Evolutionary conservation across 2,113 vertebrate species (phyloP).

Genomic region (Ptilonorhynchus violaceus): DNA sequence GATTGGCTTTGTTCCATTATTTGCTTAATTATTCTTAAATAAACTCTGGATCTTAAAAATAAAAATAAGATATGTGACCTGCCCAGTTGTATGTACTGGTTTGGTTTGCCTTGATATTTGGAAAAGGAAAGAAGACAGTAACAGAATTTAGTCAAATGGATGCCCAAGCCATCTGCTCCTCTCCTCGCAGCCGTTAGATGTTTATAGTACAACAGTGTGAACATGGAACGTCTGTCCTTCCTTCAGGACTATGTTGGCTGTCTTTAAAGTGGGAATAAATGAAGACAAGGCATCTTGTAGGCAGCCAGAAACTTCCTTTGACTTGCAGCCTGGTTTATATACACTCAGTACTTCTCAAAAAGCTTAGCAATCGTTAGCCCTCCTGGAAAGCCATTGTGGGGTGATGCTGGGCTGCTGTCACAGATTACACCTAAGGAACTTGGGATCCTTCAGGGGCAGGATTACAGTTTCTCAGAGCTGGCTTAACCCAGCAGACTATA

Average conservation of each 20-base stretch:
- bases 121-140: neutral
- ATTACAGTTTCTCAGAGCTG: neutral
- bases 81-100: neutral
- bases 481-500: neutral
- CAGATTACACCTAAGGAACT: neutral
- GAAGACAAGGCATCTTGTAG: neutral
- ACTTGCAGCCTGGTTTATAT: neutral
- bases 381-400: neutral
- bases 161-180: neutral
- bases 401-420: neutral
- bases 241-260: neutral
- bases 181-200: accelerated
- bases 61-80: neutral
- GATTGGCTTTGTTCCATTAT: neutral
- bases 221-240: neutral
- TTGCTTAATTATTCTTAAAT: neutral
- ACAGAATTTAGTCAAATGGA: neutral
- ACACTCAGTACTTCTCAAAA: neutral
- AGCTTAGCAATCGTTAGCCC: neutral
- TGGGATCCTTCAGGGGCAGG: neutral
- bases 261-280: neutral
- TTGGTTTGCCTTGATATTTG: neutral
- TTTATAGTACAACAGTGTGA: neutral
- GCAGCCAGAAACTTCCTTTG: neutral
- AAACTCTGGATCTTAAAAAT: neutral